These are phyloP conservation scores for Pteropus rufus DNA, from an alignment of 2,797 vertebrate genomes.

Conservation along the genomic window DNA sequence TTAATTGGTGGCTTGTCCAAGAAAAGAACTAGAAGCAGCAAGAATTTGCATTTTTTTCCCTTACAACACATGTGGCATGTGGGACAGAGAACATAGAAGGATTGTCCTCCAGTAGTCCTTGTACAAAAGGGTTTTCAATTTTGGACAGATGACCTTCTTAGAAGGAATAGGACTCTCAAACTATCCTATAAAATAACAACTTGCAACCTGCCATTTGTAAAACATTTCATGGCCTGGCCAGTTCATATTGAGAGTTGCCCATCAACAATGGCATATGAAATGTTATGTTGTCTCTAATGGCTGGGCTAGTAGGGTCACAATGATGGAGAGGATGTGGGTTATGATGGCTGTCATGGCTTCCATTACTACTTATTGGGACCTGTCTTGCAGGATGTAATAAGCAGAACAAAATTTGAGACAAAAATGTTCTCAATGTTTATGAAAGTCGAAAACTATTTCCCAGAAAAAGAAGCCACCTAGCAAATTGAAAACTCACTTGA, in stretches of 20 bases:
- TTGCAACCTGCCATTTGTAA: constrained; percentile 73
- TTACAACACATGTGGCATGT: background rate
- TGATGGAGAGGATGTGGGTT: constrained; percentile 62
- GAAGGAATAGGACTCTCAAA: constrained; percentile 43
- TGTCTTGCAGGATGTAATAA: constrained; percentile 76
- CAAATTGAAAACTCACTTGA: constrained; percentile 73
- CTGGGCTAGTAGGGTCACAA: constrained; percentile 13
- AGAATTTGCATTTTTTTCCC: background rate
- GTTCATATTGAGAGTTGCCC: constrained; percentile 74
- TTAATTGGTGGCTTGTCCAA: background rate
- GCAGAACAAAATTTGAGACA: constrained; percentile 71
- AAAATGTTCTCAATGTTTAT: constrained; percentile 71
- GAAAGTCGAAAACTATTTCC: constrained; percentile 66
- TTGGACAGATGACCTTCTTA: constrained; percentile 67
- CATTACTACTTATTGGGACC: constrained; percentile 62
- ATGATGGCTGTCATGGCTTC: constrained; percentile 52
- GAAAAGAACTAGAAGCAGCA: constrained; percentile 6
- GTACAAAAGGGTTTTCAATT: constrained; percentile 66
- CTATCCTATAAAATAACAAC: constrained; percentile 69
- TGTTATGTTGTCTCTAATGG: constrained; percentile 64
- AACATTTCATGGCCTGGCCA: constrained; percentile 67
- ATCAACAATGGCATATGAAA: constrained; percentile 69
- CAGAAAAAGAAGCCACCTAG: constrained; percentile 70
- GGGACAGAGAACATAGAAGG: background rate
- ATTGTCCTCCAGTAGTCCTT: constrained; percentile 6